These are phyloP conservation scores for Neoscelio sp. DNA, from an alignment of 2,888 invertebrate genomes.

Conservation along the genomic window DNA sequence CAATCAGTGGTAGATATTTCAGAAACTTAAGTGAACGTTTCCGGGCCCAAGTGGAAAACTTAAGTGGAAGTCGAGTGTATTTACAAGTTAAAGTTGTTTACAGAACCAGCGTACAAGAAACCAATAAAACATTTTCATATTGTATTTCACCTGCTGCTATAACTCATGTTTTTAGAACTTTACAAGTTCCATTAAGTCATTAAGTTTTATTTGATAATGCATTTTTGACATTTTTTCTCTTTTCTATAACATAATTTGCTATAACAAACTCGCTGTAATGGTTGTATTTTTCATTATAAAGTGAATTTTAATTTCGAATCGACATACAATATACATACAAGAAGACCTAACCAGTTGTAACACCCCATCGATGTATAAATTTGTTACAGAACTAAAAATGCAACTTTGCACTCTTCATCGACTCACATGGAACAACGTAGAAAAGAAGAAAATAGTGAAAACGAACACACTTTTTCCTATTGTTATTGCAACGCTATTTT, in stretches of 20 bases:
- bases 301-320: not conserved
- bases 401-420: not conserved
- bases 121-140: no score
- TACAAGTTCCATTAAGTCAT: slow-evolving; percentile 20
- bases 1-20: no score
- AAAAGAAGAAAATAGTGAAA: slow-evolving; percentile 41
- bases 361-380: not conserved
- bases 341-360: not conserved
- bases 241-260: slow-evolving; percentile 19
- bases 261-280: slow-evolving; percentile 19
- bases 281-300: slow-evolving; percentile 6
- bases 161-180: no score
- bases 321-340: not conserved
- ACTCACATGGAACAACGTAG: slow-evolving; percentile 7
- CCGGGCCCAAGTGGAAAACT: no score
- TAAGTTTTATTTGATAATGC: slow-evolving; percentile 38
- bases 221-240: slow-evolving; percentile 43
- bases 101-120: no score
- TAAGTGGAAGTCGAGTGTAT: no score
- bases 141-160: not conserved
- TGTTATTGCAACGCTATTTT: slow-evolving; percentile 20
- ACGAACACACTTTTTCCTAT: slow-evolving; percentile 36
- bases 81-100: no score
- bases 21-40: no score
- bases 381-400: slow-evolving; percentile 7